Evolutionary conservation across 2,888 invertebrate species (phyloP), one percentile per base, ranked within the genome.

Genomic region (Ornithoptera alexandrae): DNA sequence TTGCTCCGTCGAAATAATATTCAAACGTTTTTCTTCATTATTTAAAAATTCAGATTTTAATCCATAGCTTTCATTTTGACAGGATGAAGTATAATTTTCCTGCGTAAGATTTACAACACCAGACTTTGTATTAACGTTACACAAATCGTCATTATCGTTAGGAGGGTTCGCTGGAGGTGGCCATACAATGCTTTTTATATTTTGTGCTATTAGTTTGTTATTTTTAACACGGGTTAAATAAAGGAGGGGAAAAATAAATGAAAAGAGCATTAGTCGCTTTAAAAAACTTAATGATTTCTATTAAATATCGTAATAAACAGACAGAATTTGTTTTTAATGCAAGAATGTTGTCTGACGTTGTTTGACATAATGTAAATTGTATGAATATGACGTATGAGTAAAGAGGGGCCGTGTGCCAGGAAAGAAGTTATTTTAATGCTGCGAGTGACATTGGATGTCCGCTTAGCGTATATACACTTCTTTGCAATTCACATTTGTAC

Each of bases 101-200:
- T 59, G 36, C 15, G 50, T 30, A 8, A 24, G 17, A 20, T 39
- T 76, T 75, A 71, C 79, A 79, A 24, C 79, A 73, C 70, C 75
- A 79, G 18, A 78, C 71, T 71, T 85, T 82, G 65, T 77, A 74
- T 76, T 81, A 82, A 17, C 83, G 80, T 69, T 80, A 20, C 10
- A 15, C 24, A 59, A 18, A 17, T 65, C 83, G 85, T 91, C 90
- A 81, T 90, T 90, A 80, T 90, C 90, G 81, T 91, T 90, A 69
- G 87, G 84, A 69, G 87, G 87, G 79, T 89, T 90, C 65, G 77
- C 76, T 74, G 87, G 89, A 76, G 91, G 91, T 84, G 93, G 93
- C 93, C 93, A 93, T 83, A 92, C 91, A 80, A 93, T 84, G 82
- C 90, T 93, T 89, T 92, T 93, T 71, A 91, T 84, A 83, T 84